Percentiles rank a stretch among this genome's conserved stretches.
phyloP scores from a whole-genome alignment of 2,113 vertebrate species.

The Pedionomus torquatus region DNA sequence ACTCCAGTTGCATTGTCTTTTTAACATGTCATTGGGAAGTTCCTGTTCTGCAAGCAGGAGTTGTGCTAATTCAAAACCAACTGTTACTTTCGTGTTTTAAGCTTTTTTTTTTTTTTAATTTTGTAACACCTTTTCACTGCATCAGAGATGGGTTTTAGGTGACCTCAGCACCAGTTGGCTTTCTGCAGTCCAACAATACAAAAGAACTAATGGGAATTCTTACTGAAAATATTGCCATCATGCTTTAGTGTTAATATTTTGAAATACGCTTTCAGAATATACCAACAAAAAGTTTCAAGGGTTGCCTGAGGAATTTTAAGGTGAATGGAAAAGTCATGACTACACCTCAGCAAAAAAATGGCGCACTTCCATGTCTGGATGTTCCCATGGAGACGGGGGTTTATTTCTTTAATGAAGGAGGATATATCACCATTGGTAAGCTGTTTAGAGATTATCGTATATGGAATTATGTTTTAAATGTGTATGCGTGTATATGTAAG shows the following conservation, averaged over 20 bases:
- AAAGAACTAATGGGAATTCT: not conserved
- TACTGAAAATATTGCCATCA: not conserved
- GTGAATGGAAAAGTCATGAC: slow-evolving; percentile 78
- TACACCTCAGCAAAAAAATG: slow-evolving; percentile 73
- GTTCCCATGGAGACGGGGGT: slow-evolving; percentile 81
- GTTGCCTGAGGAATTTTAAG: slow-evolving; percentile 89
- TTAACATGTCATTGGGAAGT: not conserved
- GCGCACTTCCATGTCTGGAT: slow-evolving; percentile 83
- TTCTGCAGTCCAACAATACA: not conserved
- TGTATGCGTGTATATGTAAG: not conserved
- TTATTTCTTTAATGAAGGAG: slow-evolving; percentile 87
- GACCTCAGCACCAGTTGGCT: not conserved
- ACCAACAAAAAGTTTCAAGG: slow-evolving; percentile 83
- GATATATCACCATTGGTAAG: slow-evolving; percentile 84
- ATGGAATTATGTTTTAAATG: not conserved
- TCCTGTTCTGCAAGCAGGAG: not conserved
- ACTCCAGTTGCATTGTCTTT: not conserved
- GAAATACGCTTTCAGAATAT: slow-evolving; percentile 78
- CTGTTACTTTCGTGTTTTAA: not conserved
- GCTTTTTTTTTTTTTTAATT: not conserved
- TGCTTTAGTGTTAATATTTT: not conserved
- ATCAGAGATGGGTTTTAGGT: not conserved
- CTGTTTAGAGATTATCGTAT: not conserved
- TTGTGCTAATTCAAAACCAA: not conserved
- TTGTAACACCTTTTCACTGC: not conserved